Base-by-base conservation (phyloP, 35 echinoderm and acorn worm genomes). In the Patiria miniata region DNA sequence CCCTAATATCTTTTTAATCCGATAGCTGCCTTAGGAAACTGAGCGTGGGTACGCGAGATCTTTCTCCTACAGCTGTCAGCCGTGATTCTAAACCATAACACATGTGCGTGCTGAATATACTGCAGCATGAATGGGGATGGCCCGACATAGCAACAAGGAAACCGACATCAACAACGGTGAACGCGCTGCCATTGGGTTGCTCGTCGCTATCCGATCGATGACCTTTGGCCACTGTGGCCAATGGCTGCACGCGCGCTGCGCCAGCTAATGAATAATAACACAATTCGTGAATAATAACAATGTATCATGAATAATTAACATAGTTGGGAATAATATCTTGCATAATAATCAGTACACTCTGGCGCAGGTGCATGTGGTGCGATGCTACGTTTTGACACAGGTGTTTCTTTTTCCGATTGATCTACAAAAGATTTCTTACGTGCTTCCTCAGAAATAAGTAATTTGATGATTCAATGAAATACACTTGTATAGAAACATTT, bases 101-200 rank as follows among this genome's bases (percentile, higher is more conserved):
- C 38, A 50, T 57, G 39, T 44, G 56, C 1, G 19, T 37, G 77
- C 9, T 29, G 42, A 54, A 56, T 77, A 78, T 53, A 77, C 39
- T 34, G 47, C 40, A 77, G 15, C 77, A 51, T 80, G 77, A 55
- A 88, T 88, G 47, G 52, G 42, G 23, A 52, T 68, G 3, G 42
- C 39, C 34, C 26, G 15, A 80, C 86, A 59, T 88, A 88, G 86
- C 86, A 88, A 88, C 86, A 88, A 40, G 44, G 36, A 88, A 88
- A 88, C 86, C 54, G 86, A 52, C 57, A 88, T 88, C 77, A 88
- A 88, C 86, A 88, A 80, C 77, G 52, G 36, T 51, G 32, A 21
- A 9, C 65, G 77, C 86, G 44, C 39, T 39, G 51, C 55, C 17
- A 88, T 88, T 88, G 86, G n/a, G 86, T 59, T 21, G 86, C 54